phyloP scores from a whole-genome alignment of 2,797 vertebrate species.

The Allobates femoralis region DNA sequence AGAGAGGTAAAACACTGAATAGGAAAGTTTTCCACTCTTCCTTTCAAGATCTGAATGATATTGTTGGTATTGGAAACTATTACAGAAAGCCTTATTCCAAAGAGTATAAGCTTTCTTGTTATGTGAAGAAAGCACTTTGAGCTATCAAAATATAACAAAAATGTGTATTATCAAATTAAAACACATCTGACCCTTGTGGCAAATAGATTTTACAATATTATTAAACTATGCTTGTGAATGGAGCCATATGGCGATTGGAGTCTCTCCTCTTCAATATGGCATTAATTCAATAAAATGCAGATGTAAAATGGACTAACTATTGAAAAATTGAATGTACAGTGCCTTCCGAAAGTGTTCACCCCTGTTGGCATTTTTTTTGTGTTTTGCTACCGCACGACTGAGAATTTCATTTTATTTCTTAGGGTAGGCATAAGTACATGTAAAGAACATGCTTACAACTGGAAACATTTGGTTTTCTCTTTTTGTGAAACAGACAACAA shows the following conservation, averaged over 20 bases:
- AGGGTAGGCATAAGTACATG: too few species aligned
- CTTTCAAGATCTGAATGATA: slow-evolving; percentile 79
- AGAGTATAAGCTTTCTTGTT: slow-evolving; percentile 75
- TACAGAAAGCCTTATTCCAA: slow-evolving; percentile 78
- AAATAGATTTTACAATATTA: slow-evolving; percentile 45
- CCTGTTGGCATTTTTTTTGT: too few species aligned
- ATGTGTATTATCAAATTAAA: slow-evolving; percentile 61
- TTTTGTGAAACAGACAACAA: too few species aligned
- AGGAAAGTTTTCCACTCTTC: slow-evolving; percentile 80
- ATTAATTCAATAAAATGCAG: slow-evolving; percentile 63
- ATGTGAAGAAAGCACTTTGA: slow-evolving; percentile 73
- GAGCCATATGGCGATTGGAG: slow-evolving; percentile 18
- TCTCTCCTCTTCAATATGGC: slow-evolving; percentile 30
- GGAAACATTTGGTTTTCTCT: too few species aligned
- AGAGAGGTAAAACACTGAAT: slow-evolving; percentile 78
- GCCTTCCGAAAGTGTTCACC: too few species aligned
- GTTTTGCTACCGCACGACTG: too few species aligned
- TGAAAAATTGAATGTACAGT: slow-evolving; percentile 61
- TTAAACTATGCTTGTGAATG: slow-evolving; percentile 7
- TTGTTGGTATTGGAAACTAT: slow-evolving; percentile 72
- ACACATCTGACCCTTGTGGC: slow-evolving; percentile 60
- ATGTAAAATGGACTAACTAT: slow-evolving; percentile 59
- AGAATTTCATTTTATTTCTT: too few species aligned
- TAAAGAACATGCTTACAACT: too few species aligned
- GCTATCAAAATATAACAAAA: slow-evolving; percentile 72